phyloP scores from a whole-genome alignment of 2,113 vertebrate species.

The Lipophrys pholis region DNA sequence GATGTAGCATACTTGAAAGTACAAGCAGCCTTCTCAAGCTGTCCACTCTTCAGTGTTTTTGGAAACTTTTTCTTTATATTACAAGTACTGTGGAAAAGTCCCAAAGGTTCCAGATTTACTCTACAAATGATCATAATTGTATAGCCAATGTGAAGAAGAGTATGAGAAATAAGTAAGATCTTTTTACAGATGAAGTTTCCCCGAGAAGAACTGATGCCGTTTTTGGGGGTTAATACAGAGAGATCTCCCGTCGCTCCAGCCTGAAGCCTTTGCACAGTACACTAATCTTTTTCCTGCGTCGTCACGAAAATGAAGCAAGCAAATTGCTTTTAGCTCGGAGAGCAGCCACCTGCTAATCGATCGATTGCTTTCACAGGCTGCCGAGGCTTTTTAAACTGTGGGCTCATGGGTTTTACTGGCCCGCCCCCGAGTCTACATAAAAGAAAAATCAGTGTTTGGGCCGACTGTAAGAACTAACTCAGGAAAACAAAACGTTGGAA shows the following conservation, averaged over 20 bases:
- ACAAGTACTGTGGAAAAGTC: too few species aligned
- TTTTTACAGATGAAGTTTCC: too few species aligned
- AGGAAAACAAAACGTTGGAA: constrained; percentile 68
- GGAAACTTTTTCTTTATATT: neutral
- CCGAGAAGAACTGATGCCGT: too few species aligned
- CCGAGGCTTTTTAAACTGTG: constrained; percentile 40
- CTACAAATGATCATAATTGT: too few species aligned
- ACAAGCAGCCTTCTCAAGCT: constrained; percentile 61
- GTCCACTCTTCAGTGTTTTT: constrained; percentile 64
- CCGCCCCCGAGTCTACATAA: constrained; percentile 52
- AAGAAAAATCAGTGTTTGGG: constrained; percentile 68
- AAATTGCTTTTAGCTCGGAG: constrained; percentile 23
- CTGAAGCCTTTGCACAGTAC: too few species aligned
- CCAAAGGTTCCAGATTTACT: too few species aligned
- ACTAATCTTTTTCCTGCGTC: constrained; percentile 4
- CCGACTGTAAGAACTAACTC: constrained; percentile 74
- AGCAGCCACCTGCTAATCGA: constrained; percentile 23
- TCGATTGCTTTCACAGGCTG: constrained; percentile 22
- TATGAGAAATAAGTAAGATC: too few species aligned
- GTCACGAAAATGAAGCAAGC: constrained; percentile 12
- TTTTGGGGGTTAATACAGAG: too few species aligned
- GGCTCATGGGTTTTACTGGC: constrained; percentile 63
- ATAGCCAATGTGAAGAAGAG: too few species aligned
- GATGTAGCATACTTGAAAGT: constrained; percentile 87
- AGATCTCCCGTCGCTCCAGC: too few species aligned